phyloP scores from a whole-genome alignment of 2,113 vertebrate species.

The Dinomys branickii region DNA sequence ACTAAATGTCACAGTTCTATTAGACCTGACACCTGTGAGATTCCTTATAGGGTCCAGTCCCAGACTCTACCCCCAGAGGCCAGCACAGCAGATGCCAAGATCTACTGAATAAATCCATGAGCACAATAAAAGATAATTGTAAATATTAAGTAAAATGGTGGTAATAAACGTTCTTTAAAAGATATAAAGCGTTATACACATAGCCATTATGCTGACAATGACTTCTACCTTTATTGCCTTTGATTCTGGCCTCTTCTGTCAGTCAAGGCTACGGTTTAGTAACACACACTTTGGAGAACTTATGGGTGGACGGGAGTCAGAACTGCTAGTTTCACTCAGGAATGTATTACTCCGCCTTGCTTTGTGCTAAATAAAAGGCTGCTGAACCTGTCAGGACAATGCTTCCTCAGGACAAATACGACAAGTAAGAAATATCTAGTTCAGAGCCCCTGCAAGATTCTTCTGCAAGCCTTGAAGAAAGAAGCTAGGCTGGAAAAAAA shows the following conservation, averaged over 20 bases:
- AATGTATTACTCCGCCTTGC: not conserved
- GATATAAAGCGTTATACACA: not conserved
- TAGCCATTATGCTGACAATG: conserved; percentile 8
- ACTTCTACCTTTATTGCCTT: not conserved
- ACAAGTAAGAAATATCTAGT: not conserved
- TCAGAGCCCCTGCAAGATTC: not conserved
- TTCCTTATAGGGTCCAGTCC: not conserved
- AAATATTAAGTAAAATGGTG: conserved; percentile 41
- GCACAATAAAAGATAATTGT: conserved; percentile 12
- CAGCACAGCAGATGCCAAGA: not conserved
- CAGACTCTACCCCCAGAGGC: not conserved
- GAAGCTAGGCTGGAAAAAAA: not conserved
- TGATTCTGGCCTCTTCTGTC: conserved; percentile 19
- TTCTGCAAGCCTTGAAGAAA: conserved; percentile 6
- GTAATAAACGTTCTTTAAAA: conserved; percentile 41
- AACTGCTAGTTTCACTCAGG: not conserved
- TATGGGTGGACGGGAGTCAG: not conserved
- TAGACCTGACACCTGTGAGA: conserved; percentile 34
- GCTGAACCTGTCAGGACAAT: not conserved
- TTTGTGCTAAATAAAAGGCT: conserved; percentile 14
- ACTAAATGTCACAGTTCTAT: not conserved
- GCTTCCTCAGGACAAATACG: not conserved
- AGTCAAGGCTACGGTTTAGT: not conserved
- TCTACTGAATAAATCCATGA: conserved; percentile 41
- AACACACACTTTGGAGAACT: not conserved